Evolutionary conservation across 2,797 vertebrate genomes (phyloP).

Genomic region (Holocentrus rufus): DNA sequence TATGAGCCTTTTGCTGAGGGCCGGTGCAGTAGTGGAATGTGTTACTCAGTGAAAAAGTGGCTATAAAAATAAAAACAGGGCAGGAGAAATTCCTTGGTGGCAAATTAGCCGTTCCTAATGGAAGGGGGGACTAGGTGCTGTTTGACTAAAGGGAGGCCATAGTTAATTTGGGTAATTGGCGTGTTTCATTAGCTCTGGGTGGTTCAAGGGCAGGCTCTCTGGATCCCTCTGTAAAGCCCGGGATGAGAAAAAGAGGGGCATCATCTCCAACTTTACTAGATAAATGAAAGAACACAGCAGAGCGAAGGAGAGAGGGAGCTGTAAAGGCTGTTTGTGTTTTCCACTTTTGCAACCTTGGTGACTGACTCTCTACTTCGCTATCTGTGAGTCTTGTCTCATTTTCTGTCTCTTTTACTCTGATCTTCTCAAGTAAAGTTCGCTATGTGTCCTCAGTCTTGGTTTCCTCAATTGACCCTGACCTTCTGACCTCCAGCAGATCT

Average conservation of each 20-base stretch:
- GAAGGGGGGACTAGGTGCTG: conserved; percentile 57
- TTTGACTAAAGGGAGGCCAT: conserved; percentile 66
- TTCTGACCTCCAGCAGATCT: conserved; percentile 39
- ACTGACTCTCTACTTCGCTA: conserved; percentile 13
- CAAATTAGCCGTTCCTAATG: conserved; percentile 80
- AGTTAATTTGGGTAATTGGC: conserved; percentile 75
- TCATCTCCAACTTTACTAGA: conserved; percentile 58
- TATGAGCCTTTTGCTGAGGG: conserved; percentile 37
- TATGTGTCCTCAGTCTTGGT: neutral
- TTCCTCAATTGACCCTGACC: conserved; percentile 42
- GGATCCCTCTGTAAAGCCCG: conserved; percentile 49
- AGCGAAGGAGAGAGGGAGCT: conserved; percentile 20
- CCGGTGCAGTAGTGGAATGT: conserved; percentile 49
- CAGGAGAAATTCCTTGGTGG: conserved; percentile 71
- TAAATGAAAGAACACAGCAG: conserved; percentile 42
- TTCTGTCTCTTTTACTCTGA: conserved; percentile 7
- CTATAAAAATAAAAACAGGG: conserved; percentile 79
- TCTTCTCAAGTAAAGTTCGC: conserved; percentile 19
- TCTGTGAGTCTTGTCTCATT: neutral
- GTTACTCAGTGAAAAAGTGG: conserved; percentile 65
- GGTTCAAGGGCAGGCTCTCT: conserved; percentile 61
- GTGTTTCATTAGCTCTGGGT: conserved; percentile 71
- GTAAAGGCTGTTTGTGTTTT: conserved; percentile 44
- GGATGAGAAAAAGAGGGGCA: conserved; percentile 46
- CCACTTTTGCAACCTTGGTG: conserved; percentile 36